These are phyloP conservation scores for Pectinophora gossypiella DNA, from an alignment of 1,140 invertebrate species.

Conservation along the genomic window DNA sequence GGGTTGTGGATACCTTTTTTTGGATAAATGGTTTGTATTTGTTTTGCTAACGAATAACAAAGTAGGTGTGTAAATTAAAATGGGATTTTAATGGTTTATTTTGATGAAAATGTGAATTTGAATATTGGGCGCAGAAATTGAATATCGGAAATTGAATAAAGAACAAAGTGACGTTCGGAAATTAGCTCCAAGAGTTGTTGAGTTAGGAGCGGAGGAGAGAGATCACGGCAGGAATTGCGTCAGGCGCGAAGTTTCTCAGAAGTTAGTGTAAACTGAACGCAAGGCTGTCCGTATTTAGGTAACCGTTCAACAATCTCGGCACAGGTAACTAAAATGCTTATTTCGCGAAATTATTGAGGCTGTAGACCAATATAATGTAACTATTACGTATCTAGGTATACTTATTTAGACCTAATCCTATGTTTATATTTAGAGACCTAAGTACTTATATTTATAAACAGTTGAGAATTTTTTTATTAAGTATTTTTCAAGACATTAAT, in stretches of 20 bases:
- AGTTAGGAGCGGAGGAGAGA: constrained; percentile 49
- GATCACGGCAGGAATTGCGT: constrained; percentile 72
- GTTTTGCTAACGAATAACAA: too few species aligned
- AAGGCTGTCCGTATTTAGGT: constrained; percentile 48
- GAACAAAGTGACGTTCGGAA: constrained; percentile 72
- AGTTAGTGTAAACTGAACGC: constrained; percentile 53
- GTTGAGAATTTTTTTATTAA: too few species aligned
- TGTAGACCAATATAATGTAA: background rate
- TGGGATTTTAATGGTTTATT: too few species aligned
- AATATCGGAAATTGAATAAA: constrained; percentile 74
- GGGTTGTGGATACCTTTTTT: constrained; percentile 11
- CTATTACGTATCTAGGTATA: too few species aligned
- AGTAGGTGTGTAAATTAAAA: too few species aligned
- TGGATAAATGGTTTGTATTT: too few species aligned
- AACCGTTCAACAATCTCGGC: constrained; percentile 16
- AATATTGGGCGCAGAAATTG: constrained; percentile 44
- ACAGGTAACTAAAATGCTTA: constrained; percentile 21
- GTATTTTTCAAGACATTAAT: too few species aligned
- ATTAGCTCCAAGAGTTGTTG: constrained; percentile 67
- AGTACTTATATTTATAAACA: too few species aligned
- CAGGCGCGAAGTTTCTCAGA: constrained; percentile 56
- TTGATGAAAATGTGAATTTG: constrained; percentile 25
- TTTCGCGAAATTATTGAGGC: background rate
- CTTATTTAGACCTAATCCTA: too few species aligned
- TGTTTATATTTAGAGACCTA: too few species aligned